Evolutionary conservation across 1,140 invertebrate genomes (phyloP), one percentile per base, ranked within the genome.

Genomic region (Euborellia annulipes): DNA sequence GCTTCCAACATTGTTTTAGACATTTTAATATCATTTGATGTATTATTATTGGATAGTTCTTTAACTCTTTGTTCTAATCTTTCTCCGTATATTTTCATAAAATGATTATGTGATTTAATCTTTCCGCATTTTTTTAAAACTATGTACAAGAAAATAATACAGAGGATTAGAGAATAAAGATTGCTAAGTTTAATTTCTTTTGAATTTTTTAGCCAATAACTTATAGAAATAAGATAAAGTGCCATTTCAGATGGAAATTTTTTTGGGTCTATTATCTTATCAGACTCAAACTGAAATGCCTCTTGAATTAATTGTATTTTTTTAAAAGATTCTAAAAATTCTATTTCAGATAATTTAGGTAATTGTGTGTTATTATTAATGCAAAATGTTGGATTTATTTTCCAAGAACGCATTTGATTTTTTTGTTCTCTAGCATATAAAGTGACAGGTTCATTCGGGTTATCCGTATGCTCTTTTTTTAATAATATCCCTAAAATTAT

Each of bases 401-500:
- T 58, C 63, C 50, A 20, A 52, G 50, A 13, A 66, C 42, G 45
- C 61, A 70, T 49, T 56, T 53, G 54, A 64, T 60, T 49, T 48
- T 58, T 42, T 53, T 57, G 8, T 57, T 55, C 54, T 54, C 62
- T 52, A 53, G 55, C 51, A 47, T 53, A 40, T 57, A 43, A 43
- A 54, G 50, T 32, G 61, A 55, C 13, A 69, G 61, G 1, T 27
- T 27, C 23, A 11, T 27, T 27, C 11, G 11, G 23, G 4, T 27
- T 11, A 27, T 27, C 23, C 4, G 11, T 11, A 4, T 27, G 4
- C 11, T 27, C 23, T 27, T 27, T 27, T 27, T 27, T 27, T 27
- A 27, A 27, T 11, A 89, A 54, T 44, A 85, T 62, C 47, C 73
- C 74, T 62, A 75, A 85, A 36, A 74, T 70, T 47, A 73, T 69